A percentile compares a stretch with the other conserved stretches of the same genome.
Evolutionary conservation across 2,888 invertebrate species (phyloP).

Genomic region (Brenthis daphne): DNA sequence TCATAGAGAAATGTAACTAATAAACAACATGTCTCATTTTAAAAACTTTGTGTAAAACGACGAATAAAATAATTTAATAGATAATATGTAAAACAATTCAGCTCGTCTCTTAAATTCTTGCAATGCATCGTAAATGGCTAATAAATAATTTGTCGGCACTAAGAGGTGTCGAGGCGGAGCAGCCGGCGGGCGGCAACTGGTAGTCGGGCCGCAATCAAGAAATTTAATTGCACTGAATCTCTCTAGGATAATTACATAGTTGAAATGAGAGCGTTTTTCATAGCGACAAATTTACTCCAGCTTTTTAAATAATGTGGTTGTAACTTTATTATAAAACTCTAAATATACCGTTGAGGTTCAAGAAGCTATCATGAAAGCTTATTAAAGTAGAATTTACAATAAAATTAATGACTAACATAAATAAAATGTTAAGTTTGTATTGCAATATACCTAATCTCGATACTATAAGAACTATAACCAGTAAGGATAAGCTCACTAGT

Average conservation of each 20-base stretch:
- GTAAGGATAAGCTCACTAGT: no score
- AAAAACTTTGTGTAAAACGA: no score
- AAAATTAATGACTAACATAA: no score
- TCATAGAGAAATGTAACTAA: no score
- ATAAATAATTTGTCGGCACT: conserved; percentile 36
- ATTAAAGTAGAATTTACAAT: no score
- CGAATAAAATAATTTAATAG: not conserved
- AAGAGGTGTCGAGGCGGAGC: conserved; percentile 20
- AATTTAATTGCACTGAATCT: conserved; percentile 35
- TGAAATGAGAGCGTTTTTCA: conserved; percentile 27
- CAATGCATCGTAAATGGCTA: conserved; percentile 28
- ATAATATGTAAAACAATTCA: conserved; percentile 9
- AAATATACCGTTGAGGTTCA: not conserved
- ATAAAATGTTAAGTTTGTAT: no score
- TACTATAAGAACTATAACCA: no score
- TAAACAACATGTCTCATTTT: no score
- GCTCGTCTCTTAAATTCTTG: not conserved
- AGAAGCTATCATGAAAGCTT: no score
- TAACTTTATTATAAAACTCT: not conserved
- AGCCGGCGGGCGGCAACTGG: conserved; percentile 11
- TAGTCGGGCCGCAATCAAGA: conserved; percentile 28
- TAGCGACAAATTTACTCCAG: conserved; percentile 19
- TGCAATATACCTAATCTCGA: no score
- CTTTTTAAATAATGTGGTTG: conserved; percentile 9
- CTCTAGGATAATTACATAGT: conserved; percentile 22